Evolutionary conservation across 2,113 vertebrate genomes (phyloP), one percentile per base, ranked within the genome.

Genomic region (Eulemur macaco): DNA sequence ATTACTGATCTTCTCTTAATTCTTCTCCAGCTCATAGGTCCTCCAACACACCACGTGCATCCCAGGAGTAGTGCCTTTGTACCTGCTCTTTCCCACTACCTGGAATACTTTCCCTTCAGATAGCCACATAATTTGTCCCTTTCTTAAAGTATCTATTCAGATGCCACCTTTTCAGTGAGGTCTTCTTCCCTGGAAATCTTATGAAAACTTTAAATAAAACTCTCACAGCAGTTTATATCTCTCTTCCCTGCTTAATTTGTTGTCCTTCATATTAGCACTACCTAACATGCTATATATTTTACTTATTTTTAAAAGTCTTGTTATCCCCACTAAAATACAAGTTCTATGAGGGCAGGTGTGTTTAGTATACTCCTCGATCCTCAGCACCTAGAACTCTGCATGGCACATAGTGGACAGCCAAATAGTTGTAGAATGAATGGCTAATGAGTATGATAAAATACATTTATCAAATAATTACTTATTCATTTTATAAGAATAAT

Each of bases 231-330:
- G 25, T 54, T 78, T 66, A 1, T 42, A 37, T 56, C 47, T 86
- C 29, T 31, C 47, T 86, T 92, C 15, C 14, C 54, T 89, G 74
- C 45, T 91, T 91, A 86, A 91, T 91, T 82, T 91, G n/a, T 47
- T 92, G 21, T n/a, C 20, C 34, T 86, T 83, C 6, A 50, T 68
- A 34, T 68, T 89, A 66, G 31, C 29, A 89, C 52, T 64, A 25
- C 54, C 12, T 78, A 66, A 47, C 21, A 42, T 66, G n/a, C 27
- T 39, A 10, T 37, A 17, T 54, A 69, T 78, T 76, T 76, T 52
- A 68, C 34, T 80, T 71, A 8, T 82, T 45, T 73, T 58, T 9
- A 31, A 34, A 74, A 37, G 34, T 13, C 45, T 18, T 88, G 31
- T 58, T 77, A 47, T 37, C 21, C 3, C 82, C 12, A 37, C 60